Base-by-base conservation (phyloP, 1,140 invertebrate species). In the Drosophila tani region DNA sequence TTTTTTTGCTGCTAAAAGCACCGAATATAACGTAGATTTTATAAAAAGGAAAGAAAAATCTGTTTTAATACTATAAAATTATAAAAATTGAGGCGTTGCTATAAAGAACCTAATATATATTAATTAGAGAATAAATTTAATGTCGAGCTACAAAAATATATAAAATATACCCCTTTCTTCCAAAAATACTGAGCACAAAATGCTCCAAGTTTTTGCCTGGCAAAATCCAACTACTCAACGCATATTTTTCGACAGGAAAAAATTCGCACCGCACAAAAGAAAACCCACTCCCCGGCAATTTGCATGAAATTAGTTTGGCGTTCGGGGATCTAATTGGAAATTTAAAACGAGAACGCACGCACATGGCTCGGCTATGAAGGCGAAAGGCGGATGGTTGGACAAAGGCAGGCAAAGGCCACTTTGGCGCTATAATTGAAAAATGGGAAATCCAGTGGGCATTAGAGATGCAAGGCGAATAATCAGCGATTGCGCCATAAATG, bases 271-370 rank as follows among this genome's bases (percentile, higher is more conserved):
- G 45, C 45, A 35, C 66, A 19, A 78, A 47, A 56, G 59, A 71
- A 69, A 50, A 51, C 41, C 56, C 51, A 66, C 55, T 35, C 45
- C 59, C 46, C 9, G 63, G 65, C 63, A 81, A 71, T 85, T 81
- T 74, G 85, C 81, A 75, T 70, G 55, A 90, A 88, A 90, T 88
- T 90, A 88, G 85, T 90, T 84, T 57, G 46, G 46, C 27, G 43
- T 51, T 60, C 35, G 38, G 67, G 67, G 43, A 46, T 85, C 63
- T 90, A 90, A 90, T 88, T 90, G 74, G 84, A 81, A 79, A 88
- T 85, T 84, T 59, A 55, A 90, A 68, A 73, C 85, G 69, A 24
- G 17, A 43, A 43, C 35, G 40, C 62, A 62, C 43, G 59, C 53
- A 68, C 53, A 68, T 60, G 60, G 47, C 47, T 21, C 65, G 46